Evolutionary conservation across 2,888 invertebrate species (phyloP).

Genomic region (Bugulina stolonifera): DNA sequence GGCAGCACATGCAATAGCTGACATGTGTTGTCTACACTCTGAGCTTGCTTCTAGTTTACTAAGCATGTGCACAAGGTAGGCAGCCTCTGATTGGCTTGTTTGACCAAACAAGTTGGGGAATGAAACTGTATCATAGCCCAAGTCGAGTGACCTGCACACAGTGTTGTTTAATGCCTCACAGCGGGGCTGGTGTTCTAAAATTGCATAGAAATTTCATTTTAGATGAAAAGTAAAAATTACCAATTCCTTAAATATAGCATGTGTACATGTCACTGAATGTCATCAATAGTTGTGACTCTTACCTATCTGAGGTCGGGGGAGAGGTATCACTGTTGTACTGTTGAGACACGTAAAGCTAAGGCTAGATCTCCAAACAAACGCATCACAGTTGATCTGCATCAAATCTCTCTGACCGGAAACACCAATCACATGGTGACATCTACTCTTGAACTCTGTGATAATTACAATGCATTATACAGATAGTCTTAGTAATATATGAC

Average conservation of each 20-base stretch:
- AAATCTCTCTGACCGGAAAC: background rate
- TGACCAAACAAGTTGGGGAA: constrained; percentile 5
- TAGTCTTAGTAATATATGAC: no score
- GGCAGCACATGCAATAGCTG: background rate
- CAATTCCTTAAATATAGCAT: no score
- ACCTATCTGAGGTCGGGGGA: background rate
- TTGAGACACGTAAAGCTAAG: background rate
- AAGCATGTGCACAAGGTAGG: constrained; percentile 11
- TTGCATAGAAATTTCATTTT: no score
- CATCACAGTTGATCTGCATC: background rate
- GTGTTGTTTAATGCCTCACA: background rate
- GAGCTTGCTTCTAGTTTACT: background rate
- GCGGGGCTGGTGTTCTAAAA: no score
- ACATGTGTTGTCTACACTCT: background rate
- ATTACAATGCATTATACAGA: no score
- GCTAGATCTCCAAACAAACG: background rate
- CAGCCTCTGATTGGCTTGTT: constrained; percentile 10
- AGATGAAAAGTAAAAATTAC: no score
- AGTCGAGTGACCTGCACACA: background rate
- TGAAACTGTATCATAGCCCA: constrained; percentile 1
- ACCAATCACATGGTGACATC: background rate
- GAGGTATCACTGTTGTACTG: background rate
- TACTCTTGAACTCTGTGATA: background rate
- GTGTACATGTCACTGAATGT: background rate
- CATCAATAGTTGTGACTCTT: background rate